Conservation (phyloP, 2,797 vertebrate genomes). For the Sebastes itinus region DNA sequence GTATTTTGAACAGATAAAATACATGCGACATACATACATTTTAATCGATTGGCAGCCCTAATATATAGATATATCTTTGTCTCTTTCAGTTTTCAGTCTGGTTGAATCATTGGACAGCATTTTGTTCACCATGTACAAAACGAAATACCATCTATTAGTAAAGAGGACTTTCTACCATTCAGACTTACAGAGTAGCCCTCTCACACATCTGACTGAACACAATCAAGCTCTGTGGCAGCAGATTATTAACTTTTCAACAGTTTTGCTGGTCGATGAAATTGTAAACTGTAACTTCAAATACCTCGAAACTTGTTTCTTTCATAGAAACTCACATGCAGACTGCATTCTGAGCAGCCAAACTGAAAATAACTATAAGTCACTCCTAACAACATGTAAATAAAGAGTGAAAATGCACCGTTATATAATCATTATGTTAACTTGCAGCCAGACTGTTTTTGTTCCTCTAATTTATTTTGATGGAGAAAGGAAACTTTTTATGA, state of each 20-base stretch:
- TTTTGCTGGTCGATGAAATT: too few relatives aligned
- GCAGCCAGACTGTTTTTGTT: neutral
- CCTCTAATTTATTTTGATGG: neutral
- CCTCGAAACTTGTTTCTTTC: neutral
- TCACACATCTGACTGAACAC: neutral
- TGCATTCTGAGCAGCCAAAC: too few relatives aligned
- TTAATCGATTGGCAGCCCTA: too few relatives aligned
- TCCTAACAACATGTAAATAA: neutral
- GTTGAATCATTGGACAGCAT: too few relatives aligned
- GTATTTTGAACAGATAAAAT: too few relatives aligned
- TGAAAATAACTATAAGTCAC: neutral
- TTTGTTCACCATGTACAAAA: too few relatives aligned
- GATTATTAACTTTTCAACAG: too few relatives aligned
- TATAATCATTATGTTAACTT: neutral
- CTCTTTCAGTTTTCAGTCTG: too few relatives aligned
- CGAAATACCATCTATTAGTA: too few relatives aligned
- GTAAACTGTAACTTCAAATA: neutral
- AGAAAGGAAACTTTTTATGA: conserved; percentile 35
- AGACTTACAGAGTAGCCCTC: neutral
- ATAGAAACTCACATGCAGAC: neutral
- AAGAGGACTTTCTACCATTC: neutral
- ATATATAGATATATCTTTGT: too few relatives aligned
- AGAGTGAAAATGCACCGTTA: neutral
- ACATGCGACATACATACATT: too few relatives aligned
- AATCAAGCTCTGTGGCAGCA: neutral